phyloP scores from a whole-genome alignment of 2,888 invertebrate species.

The Eupithecia inturbata region DNA sequence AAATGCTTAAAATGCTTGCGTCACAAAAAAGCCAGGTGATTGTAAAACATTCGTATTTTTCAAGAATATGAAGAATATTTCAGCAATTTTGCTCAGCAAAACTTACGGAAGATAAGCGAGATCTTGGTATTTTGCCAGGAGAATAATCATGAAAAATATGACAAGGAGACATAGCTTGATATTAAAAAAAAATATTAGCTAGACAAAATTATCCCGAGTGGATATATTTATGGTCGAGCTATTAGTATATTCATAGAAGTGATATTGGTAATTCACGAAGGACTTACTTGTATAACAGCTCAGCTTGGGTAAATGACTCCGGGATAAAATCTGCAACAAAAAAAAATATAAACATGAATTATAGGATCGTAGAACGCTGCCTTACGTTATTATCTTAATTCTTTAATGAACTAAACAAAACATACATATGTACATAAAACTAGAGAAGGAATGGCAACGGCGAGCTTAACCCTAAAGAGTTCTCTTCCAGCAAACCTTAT shows the following conservation, averaged over 20 bases:
- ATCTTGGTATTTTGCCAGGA: slow-evolving; percentile 78
- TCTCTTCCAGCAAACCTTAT: too few relatives aligned
- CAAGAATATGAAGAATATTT: slow-evolving; percentile 31
- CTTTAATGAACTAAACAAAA: too few relatives aligned
- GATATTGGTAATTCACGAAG: slow-evolving; percentile 11
- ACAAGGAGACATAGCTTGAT: slow-evolving; percentile 68
- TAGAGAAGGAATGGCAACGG: too few relatives aligned
- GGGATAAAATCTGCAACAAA: slow-evolving; percentile 77
- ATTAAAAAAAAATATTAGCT: slow-evolving; percentile 71
- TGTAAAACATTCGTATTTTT: slow-evolving; percentile 8
- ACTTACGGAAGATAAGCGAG: slow-evolving; percentile 76
- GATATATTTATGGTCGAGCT: slow-evolving; percentile 42
- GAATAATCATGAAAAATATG: slow-evolving; percentile 79
- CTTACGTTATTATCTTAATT: slow-evolving; percentile 31
- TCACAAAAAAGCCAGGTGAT: slow-evolving; percentile 8
- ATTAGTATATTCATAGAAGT: not conserved
- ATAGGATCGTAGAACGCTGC: slow-evolving; percentile 27
- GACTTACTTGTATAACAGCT: slow-evolving; percentile 76
- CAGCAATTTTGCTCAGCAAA: slow-evolving; percentile 59
- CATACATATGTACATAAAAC: too few relatives aligned
- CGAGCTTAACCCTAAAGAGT: too few relatives aligned
- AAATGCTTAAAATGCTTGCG: slow-evolving; percentile 8
- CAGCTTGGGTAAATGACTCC: slow-evolving; percentile 80
- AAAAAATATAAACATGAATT: slow-evolving; percentile 45
- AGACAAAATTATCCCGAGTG: slow-evolving; percentile 55